These are phyloP conservation scores for Incurvaria masculella DNA, from an alignment of 2,888 invertebrate genomes.

Conservation along the genomic window DNA sequence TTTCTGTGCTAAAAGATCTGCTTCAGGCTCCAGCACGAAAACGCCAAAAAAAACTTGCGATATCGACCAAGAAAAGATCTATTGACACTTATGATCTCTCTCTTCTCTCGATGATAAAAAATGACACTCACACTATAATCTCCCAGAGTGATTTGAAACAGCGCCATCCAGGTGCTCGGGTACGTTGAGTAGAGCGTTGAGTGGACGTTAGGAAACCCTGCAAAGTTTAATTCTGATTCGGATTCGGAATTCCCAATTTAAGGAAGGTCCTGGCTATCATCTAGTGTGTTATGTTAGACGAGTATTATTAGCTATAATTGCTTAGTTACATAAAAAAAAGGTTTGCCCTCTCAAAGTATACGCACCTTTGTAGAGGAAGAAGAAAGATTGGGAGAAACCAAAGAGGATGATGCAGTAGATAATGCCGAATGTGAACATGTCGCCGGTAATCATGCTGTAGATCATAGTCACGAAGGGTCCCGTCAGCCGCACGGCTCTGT, in stretches of 20 bases:
- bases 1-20: too few relatives aligned
- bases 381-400: conserved; percentile 95
- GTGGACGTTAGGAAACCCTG: conserved; percentile 76
- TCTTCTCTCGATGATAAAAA: too few relatives aligned
- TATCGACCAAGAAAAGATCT: too few relatives aligned
- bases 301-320: too few relatives aligned
- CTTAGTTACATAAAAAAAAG: too few relatives aligned
- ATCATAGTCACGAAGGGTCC: conserved; percentile 99
- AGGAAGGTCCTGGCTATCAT: too few relatives aligned
- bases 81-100: too few relatives aligned
- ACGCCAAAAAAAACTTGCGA: too few relatives aligned
- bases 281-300: too few relatives aligned
- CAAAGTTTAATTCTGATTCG: conserved; percentile 12
- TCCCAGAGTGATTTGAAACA: conserved; percentile 96
- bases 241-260: not conserved
- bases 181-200: conserved; percentile 80
- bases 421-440: conserved; percentile 97
- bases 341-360: too few relatives aligned
- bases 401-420: conserved; percentile 94
- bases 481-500: conserved; percentile 87
- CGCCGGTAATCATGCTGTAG: conserved; percentile 98
- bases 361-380: conserved; percentile 84
- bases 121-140: conserved; percentile 92
- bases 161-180: conserved; percentile 93
- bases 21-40: too few relatives aligned